These are phyloP conservation scores for Mythimna impura DNA, from an alignment of 2,888 invertebrate genomes.

Conservation along the genomic window DNA sequence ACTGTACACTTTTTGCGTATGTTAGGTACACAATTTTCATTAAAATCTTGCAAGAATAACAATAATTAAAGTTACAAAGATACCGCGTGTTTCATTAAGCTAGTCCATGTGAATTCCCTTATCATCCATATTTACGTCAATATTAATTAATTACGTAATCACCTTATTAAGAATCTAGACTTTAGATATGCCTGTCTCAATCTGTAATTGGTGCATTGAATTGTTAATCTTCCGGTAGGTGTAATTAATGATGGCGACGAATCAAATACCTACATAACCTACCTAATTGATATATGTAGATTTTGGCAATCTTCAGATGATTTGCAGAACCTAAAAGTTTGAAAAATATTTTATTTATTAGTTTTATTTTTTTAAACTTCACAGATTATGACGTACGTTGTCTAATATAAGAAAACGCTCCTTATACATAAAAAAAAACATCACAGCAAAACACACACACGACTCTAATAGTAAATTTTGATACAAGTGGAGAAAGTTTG, in stretches of 20 bases:
- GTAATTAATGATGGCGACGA: slow-evolving; percentile 1
- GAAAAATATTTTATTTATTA: no score
- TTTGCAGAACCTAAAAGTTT: no score
- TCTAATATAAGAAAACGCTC: no score
- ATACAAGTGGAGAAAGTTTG: no score
- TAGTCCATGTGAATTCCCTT: slow-evolving; percentile 33
- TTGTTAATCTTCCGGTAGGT: slow-evolving; percentile 27
- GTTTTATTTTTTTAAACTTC: no score
- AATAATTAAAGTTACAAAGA: not conserved
- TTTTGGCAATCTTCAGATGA: no score
- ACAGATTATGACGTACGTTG: no score
- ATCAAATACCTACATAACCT: not conserved
- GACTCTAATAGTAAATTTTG: no score
- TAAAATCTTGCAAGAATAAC: not conserved
- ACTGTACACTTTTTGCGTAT: not conserved
- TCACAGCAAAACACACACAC: not conserved
- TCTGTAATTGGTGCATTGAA: slow-evolving; percentile 23
- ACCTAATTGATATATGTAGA: not conserved
- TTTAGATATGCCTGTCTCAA: slow-evolving; percentile 15
- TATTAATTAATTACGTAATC: slow-evolving; percentile 9
- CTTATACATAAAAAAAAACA: not conserved
- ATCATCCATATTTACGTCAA: slow-evolving; percentile 7
- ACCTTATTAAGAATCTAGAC: slow-evolving; percentile 21
- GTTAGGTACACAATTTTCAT: not conserved
- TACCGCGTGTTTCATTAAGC: not conserved